These are phyloP conservation scores for Harpagoxenus sublaevis DNA, from an alignment of 2,888 invertebrate species.

Conservation along the genomic window DNA sequence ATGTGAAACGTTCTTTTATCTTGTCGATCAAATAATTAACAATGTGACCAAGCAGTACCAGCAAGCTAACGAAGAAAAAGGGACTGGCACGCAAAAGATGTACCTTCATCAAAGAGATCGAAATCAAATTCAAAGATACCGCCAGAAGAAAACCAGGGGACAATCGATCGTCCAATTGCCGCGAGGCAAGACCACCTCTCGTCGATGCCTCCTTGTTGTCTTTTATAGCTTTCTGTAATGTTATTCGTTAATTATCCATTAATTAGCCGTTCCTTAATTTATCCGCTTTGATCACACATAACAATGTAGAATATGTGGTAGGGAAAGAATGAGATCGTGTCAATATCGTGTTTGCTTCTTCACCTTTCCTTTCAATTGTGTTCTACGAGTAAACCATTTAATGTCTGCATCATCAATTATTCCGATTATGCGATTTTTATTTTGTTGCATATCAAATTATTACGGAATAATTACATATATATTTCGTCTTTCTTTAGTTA, in stretches of 20 bases:
- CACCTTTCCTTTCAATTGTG: neutral
- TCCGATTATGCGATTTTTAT: neutral
- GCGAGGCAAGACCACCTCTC: constrained; percentile 41
- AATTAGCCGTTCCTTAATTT: constrained; percentile 85
- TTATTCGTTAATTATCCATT: constrained; percentile 86
- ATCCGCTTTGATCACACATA: constrained; percentile 66
- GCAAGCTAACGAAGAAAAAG: constrained; percentile 68
- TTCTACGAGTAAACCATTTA: neutral
- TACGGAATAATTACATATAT: neutral
- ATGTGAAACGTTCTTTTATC: constrained; percentile 86
- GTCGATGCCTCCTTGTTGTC: constrained; percentile 78
- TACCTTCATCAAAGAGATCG: constrained; percentile 68
- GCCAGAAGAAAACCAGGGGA: constrained; percentile 67
- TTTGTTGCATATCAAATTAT: neutral
- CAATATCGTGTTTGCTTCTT: constrained; percentile 27
- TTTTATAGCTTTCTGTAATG: constrained; percentile 77
- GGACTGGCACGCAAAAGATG: constrained; percentile 65
- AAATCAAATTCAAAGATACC: constrained; percentile 63
- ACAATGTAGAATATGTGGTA: constrained; percentile 24
- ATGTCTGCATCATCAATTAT: too few species aligned
- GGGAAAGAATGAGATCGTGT: constrained; percentile 41
- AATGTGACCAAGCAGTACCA: constrained; percentile 78
- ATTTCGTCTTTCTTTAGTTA: neutral
- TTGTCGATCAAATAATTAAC: constrained; percentile 86
- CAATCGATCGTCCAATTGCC: constrained; percentile 48